Percentiles rank a stretch among this genome's conserved stretches.
Evolutionary conservation across 2,797 vertebrate species (phyloP).

Genomic region (Hybognathus amarus): DNA sequence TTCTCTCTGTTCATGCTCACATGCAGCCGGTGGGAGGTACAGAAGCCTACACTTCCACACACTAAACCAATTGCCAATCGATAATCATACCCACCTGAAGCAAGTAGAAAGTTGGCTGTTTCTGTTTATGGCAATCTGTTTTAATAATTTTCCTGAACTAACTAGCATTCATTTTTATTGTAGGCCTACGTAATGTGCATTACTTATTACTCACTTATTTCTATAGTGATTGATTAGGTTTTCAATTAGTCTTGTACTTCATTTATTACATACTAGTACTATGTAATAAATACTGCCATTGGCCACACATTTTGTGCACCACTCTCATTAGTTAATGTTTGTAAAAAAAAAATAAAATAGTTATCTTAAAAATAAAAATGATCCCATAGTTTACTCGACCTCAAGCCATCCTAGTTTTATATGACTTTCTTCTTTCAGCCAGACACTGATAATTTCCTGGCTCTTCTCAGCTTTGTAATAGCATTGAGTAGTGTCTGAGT

Average conservation of each 20-base stretch:
- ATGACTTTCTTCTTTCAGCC: too few relatives aligned
- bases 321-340: not conserved
- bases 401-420: too few relatives aligned
- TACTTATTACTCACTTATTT: not conserved
- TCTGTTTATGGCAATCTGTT: not conserved
- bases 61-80: not conserved
- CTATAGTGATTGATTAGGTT: not conserved
- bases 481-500: not conserved
- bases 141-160: not conserved
- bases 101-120: not conserved
- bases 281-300: not conserved
- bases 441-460: not conserved
- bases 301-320: not conserved
- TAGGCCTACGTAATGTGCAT: not conserved
- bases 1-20: conserved; percentile 90
- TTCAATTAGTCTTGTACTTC: not conserved
- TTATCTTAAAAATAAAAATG: not conserved
- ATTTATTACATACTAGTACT: not conserved
- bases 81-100: not conserved
- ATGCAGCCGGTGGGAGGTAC: conserved; percentile 94
- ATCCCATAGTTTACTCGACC: too few relatives aligned
- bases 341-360: not conserved
- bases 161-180: not conserved
- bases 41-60: conserved; percentile 17
- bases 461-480: not conserved